A percentile compares a stretch with the other conserved stretches of the same genome.
Evolutionary conservation across 2,797 vertebrate genomes (phyloP).

Genomic region (Dendrocincla fuliginosa): DNA sequence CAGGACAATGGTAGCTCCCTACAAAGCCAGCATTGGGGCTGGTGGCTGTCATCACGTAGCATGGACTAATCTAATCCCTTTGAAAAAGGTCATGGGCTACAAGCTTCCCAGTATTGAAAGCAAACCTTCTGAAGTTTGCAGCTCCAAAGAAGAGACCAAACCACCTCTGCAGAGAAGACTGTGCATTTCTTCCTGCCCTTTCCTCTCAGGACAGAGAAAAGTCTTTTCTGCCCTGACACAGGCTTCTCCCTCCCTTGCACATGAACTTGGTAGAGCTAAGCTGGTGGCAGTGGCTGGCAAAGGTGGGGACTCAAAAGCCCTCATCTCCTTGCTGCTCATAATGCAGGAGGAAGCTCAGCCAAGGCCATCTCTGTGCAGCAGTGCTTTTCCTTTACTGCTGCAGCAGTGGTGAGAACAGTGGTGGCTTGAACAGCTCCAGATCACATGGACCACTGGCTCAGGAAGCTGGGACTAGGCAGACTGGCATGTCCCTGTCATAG

Average conservation of each 20-base stretch:
- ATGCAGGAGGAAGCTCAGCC: not conserved
- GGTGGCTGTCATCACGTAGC: not conserved
- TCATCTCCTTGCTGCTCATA: fast-evolving
- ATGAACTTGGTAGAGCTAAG: not conserved
- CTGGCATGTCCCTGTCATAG: not conserved
- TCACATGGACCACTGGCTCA: not conserved
- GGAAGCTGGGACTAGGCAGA: not conserved
- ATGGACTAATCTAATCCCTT: not conserved
- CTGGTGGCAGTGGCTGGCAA: not conserved
- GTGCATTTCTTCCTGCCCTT: not conserved
- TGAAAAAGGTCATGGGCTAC: not conserved
- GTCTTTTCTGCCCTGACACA: not conserved
- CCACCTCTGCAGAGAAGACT: not conserved
- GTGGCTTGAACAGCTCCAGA: not conserved
- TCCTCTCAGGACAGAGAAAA: not conserved
- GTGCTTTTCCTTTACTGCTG: not conserved
- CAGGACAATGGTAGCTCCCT: not conserved
- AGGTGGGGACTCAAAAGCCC: not conserved
- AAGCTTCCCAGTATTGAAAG: not conserved
- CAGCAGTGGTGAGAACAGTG: not conserved
- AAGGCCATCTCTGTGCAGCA: not conserved
- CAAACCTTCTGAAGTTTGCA: not conserved
- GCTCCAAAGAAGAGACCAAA: not conserved
- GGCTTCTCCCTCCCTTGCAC: not conserved
- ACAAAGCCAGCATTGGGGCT: not conserved